Evolutionary conservation across 2,888 invertebrate genomes (phyloP), one percentile per base, ranked within the genome.

Genomic region (Drosophila nigricruria): DNA sequence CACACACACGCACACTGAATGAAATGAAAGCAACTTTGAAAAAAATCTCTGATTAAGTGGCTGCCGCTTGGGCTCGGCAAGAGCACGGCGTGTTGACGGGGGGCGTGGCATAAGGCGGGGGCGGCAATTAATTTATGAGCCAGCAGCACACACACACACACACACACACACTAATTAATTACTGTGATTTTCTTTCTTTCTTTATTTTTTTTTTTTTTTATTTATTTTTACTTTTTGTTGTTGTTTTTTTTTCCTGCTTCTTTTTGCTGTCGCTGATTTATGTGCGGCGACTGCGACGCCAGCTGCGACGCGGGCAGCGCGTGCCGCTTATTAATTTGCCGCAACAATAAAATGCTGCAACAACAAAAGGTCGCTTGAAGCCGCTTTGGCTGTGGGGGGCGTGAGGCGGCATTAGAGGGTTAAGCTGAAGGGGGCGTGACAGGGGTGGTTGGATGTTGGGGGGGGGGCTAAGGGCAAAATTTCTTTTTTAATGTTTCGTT

Each of bases 131-230:
- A 80, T 80, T 79, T 79, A 73, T 77, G 77, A 79, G 80, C 67
- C 79, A 64, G 20, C 60, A 36, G 62, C 67, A 45, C 64, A 45
- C 47, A 38, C 52, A 42, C 43, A 65, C 40, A 25, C 60, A 64
- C 74, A 57, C 62, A 53, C 52, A 60, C 66, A 66, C 61, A 47
- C 64, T 70, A 83, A 83, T 83, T 83, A 83, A 83, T 83, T 87
- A 83, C 87, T 76, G 87, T 87, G 82, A 83, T 87, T 83, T 82
- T 86, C 77, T 75, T 86, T 30, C 73, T 75, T 63, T 50, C 40
- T 59, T 70, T 60, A 61, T 61, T 54, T 62, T 16, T 70, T 23
- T 64, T 32, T 56, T 49, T 56, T 50, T 45, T 49, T 49, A 42
- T 30, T 25, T 43, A 40, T 47, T 50, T 52, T 30, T 57, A 47